Percentiles rank a stretch among this genome's conserved stretches.
phyloP scores from a whole-genome alignment of 1,140 invertebrate genomes.

The Caerostris extrusa region DNA sequence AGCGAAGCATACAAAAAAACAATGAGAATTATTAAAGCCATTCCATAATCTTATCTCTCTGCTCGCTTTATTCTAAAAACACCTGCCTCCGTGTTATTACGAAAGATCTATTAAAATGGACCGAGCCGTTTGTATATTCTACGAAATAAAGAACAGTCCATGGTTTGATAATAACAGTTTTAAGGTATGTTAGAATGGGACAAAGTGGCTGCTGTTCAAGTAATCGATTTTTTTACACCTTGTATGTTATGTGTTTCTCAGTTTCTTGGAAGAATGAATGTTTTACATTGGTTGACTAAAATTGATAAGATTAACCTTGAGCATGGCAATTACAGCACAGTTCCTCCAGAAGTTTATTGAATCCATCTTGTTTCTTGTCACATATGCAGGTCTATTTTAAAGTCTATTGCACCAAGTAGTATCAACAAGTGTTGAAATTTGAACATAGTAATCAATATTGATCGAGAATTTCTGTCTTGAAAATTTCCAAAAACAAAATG shows the following conservation, averaged over 20 bases:
- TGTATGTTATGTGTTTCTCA: background rate
- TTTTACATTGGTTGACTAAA: background rate
- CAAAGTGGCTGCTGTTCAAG: background rate
- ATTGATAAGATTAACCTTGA: too few relatives aligned
- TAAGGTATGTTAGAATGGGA: background rate
- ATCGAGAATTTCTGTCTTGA: too few relatives aligned
- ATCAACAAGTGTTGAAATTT: too few relatives aligned
- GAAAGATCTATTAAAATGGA: background rate
- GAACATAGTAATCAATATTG: too few relatives aligned
- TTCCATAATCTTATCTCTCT: background rate
- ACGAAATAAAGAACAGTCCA: background rate
- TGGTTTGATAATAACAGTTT: slow-evolving; percentile 15
- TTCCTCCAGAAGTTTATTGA: too few relatives aligned
- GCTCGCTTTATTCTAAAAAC: background rate
- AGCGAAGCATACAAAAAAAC: background rate
- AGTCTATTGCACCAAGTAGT: too few relatives aligned
- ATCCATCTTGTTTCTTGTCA: too few relatives aligned
- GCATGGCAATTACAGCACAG: too few relatives aligned
- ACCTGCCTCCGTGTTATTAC: background rate
- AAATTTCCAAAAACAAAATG: too few relatives aligned
- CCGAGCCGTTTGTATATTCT: background rate
- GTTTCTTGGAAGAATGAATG: background rate
- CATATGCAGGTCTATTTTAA: too few relatives aligned
- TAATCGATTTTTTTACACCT: background rate
- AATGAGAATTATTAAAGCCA: background rate